A percentile compares a stretch with the other conserved stretches of the same genome.
Evolutionary conservation across 2,797 vertebrate genomes (phyloP).

Genomic region (Benthosema pterotum): DNA sequence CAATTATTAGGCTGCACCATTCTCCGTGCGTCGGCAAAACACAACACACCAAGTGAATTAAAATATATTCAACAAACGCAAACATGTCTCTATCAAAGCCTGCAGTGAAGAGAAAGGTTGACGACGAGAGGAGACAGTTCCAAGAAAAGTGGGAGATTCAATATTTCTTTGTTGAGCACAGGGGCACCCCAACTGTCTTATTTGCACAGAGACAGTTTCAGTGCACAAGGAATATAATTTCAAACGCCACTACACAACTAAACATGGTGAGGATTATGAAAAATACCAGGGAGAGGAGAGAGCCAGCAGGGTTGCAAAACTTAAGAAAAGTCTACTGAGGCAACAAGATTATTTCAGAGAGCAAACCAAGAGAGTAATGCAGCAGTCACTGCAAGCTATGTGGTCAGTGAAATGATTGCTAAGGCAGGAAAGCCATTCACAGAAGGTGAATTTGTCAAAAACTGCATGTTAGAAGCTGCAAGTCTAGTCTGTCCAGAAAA

Average conservation of each 20-base stretch:
- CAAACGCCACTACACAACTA: too few species aligned
- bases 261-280: slow-evolving; percentile 26
- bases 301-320: slow-evolving; percentile 10
- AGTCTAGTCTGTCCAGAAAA: slow-evolving; percentile 34
- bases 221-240: too few species aligned
- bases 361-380: slow-evolving; percentile 23
- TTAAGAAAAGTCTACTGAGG: slow-evolving; percentile 33
- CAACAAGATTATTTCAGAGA: slow-evolving; percentile 25
- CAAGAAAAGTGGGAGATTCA: slow-evolving; percentile 33
- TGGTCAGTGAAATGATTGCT: slow-evolving; percentile 39
- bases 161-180: slow-evolving; percentile 38
- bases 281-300: slow-evolving; percentile 35
- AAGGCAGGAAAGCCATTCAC: slow-evolving; percentile 41
- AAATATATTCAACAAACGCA: too few species aligned
- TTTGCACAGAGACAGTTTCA: too few species aligned
- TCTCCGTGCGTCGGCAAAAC: too few species aligned
- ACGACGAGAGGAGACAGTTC: too few species aligned
- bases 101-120: too few species aligned
- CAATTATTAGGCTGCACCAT: too few species aligned
- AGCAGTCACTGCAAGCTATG: slow-evolving; percentile 37
- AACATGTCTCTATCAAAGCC: too few species aligned
- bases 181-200: slow-evolving; percentile 27
- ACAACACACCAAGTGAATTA: too few species aligned
- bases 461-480: slow-evolving; percentile 35
- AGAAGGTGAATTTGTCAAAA: slow-evolving; percentile 35